A percentile compares a stretch with the other conserved stretches of the same genome.
phyloP scores from a whole-genome alignment of 2,113 vertebrate genomes.

The Galeopterus variegatus region DNA sequence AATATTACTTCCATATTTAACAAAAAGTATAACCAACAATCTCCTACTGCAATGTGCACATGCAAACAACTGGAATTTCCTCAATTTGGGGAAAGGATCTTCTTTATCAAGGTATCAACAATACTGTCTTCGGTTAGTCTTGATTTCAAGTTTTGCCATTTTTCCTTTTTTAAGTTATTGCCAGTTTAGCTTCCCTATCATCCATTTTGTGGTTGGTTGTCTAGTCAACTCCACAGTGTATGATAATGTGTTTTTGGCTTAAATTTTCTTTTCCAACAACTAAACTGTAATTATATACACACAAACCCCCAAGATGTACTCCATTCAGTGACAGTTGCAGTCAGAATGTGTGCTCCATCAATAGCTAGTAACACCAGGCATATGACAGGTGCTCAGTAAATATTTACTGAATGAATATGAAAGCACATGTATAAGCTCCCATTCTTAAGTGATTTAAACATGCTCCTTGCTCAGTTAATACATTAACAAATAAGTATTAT shows the following conservation, averaged over 20 bases:
- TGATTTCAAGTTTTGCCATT: slow-evolving; percentile 1
- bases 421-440: background rate
- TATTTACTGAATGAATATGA: slow-evolving; percentile 54
- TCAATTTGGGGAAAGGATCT: background rate
- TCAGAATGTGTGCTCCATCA: slow-evolving; percentile 14
- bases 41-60: background rate
- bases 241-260: background rate
- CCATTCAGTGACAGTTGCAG: background rate
- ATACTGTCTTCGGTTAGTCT: background rate
- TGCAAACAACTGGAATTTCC: background rate
- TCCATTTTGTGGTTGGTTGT: background rate
- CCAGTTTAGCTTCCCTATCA: slow-evolving; percentile 13
- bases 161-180: slow-evolving; percentile 27
- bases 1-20: slow-evolving; percentile 20
- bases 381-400: background rate
- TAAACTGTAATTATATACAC: background rate
- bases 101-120: background rate
- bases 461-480: background rate
- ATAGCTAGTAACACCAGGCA: background rate
- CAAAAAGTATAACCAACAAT: background rate
- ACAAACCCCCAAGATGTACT: background rate
- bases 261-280: background rate
- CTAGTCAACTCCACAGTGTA: background rate
- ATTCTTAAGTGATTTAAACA: slow-evolving; percentile 23
- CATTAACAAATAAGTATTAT: background rate